A percentile compares a stretch with the other conserved stretches of the same genome.
phyloP scores from a whole-genome alignment of 2,888 invertebrate species.

The Caenorhabditis panamensis region DNA sequence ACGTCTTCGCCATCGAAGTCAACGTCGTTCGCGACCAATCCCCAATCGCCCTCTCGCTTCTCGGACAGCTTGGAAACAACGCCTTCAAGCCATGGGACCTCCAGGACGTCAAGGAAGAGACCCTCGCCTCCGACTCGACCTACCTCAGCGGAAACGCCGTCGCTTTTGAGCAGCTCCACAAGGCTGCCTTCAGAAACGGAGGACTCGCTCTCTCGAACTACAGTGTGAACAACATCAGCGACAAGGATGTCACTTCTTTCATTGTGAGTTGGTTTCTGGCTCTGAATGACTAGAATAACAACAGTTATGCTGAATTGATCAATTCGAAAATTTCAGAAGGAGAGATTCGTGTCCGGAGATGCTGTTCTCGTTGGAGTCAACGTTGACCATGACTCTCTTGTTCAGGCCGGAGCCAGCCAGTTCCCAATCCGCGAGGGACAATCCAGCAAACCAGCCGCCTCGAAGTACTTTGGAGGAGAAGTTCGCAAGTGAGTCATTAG shows the following conservation, averaged over 20 bases:
- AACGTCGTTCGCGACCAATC: conserved; percentile 70
- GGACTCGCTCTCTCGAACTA: conserved; percentile 86
- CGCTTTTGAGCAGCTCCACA: conserved; percentile 88
- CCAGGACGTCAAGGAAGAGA: conserved; percentile 84
- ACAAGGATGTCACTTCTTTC: conserved; percentile 59
- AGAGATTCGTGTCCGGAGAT: conserved; percentile 81
- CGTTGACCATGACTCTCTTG: conserved; percentile 85
- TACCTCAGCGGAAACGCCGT: conserved; percentile 81
- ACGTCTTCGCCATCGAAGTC: conserved; percentile 73
- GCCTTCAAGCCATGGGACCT: conserved; percentile 94
- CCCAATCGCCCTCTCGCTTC: conserved; percentile 75
- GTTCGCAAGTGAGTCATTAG: conserved; percentile 49
- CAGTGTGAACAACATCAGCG: conserved; percentile 63
- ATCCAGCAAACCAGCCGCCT: conserved; percentile 51
- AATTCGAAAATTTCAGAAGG: conserved; percentile 61
- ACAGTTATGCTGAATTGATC: too few species aligned
- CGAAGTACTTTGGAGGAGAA: conserved; percentile 75
- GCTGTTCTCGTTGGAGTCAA: conserved; percentile 91
- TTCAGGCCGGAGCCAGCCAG: conserved; percentile 83
- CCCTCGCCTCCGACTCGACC: conserved; percentile 63
- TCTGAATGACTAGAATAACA: too few species aligned
- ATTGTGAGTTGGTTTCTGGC: conserved; percentile 43
- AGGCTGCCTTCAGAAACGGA: conserved; percentile 88
- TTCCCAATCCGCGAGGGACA: conserved; percentile 75
- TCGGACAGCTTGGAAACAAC: conserved; percentile 85